Percentiles rank a stretch among this genome's conserved stretches.
These are phyloP conservation scores for Sceloporus tristichus DNA, from an alignment of 2,113 vertebrate genomes.

Conservation along the genomic window DNA sequence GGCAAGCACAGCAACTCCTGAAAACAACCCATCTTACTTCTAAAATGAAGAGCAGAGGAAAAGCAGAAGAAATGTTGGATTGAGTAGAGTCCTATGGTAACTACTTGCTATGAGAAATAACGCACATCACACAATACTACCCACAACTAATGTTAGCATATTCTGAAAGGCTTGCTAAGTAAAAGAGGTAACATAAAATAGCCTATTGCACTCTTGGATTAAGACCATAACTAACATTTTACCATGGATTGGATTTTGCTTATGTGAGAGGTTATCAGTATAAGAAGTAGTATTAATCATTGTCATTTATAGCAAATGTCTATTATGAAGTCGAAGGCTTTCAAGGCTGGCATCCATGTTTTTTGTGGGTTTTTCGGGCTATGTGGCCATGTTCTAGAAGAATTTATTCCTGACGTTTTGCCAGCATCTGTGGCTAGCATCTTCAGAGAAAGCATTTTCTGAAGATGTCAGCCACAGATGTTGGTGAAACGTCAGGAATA, in stretches of 20 bases:
- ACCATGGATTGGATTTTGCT: neutral
- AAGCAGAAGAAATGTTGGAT: neutral
- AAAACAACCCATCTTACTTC: neutral
- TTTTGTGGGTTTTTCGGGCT: too few relatives aligned
- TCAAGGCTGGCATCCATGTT: too few relatives aligned
- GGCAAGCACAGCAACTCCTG: neutral
- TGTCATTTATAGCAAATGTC: neutral
- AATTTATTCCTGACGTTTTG: too few relatives aligned
- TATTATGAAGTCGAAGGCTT: neutral
- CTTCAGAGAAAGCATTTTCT: too few relatives aligned
- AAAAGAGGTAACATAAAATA: constrained; percentile 1
- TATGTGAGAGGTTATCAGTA: neutral
- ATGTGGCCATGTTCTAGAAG: too few relatives aligned
- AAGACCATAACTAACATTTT: neutral
- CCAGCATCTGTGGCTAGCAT: too few relatives aligned
- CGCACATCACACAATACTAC: neutral
- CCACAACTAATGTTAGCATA: neutral
- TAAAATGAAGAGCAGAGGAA: constrained; percentile 15
- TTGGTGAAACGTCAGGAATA: too few relatives aligned
- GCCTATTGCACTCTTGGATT: neutral
- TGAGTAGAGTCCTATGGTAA: neutral
- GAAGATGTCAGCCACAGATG: too few relatives aligned
- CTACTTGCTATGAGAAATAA: constrained; percentile 6
- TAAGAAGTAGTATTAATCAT: neutral
- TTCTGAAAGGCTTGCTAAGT: neutral